phyloP scores from a whole-genome alignment of 2,113 vertebrate genomes.

The Callorhinus ursinus region DNA sequence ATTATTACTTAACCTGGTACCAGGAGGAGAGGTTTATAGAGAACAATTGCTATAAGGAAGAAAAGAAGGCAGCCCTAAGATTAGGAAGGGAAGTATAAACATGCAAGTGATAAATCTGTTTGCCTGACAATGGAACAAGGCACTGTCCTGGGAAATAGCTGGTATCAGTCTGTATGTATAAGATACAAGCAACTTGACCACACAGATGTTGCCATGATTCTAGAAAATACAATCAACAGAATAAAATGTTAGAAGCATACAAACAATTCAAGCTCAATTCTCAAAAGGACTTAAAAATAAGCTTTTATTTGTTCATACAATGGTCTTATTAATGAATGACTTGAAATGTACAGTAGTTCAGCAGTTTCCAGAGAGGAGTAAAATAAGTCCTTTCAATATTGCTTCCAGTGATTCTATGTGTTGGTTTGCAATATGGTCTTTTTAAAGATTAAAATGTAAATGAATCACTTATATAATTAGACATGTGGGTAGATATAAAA shows the following conservation, averaged over 20 bases:
- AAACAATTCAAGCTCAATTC: not conserved
- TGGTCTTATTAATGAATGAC: not conserved
- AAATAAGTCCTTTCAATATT: not conserved
- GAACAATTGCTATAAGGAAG: not conserved
- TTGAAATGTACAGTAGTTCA: not conserved
- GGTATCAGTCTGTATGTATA: not conserved
- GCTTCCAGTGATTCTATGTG: not conserved
- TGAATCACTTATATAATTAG: not conserved
- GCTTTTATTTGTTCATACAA: not conserved
- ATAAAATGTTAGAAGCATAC: not conserved
- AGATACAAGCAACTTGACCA: not conserved
- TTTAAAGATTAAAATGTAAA: not conserved
- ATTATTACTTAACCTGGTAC: not conserved
- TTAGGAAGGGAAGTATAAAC: not conserved
- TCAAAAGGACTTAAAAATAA: not conserved
- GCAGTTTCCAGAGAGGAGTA: conserved; percentile 1
- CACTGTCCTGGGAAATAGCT: not conserved
- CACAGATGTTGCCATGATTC: not conserved
- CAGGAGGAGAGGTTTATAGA: not conserved
- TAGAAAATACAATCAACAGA: not conserved
- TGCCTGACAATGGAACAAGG: not conserved
- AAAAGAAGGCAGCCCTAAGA: not conserved
- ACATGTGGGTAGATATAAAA: not conserved
- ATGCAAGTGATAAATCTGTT: not conserved
- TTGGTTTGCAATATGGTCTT: not conserved